phyloP scores from a whole-genome alignment of 2,113 vertebrate genomes.

The Herpetotheres cachinnans region DNA sequence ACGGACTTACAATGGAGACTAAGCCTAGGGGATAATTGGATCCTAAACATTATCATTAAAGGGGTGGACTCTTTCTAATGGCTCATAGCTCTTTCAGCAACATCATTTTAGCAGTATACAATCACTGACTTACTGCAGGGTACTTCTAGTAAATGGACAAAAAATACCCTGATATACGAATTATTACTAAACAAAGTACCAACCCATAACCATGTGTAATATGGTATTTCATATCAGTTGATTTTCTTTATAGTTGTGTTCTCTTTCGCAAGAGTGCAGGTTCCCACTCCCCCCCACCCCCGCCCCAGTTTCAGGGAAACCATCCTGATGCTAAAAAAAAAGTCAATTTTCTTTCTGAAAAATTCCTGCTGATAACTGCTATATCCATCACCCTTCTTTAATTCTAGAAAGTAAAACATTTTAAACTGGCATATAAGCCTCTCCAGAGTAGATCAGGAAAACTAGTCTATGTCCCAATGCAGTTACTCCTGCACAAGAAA shows the following conservation, averaged over 20 bases:
- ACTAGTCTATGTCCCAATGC: background rate
- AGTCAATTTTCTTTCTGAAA: background rate
- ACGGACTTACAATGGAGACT: background rate
- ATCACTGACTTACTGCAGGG: background rate
- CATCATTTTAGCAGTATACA: background rate
- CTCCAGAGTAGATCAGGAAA: background rate
- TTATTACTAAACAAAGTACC: background rate
- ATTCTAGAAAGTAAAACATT: background rate
- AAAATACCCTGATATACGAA: background rate
- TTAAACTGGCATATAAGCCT: background rate
- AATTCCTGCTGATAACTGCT: background rate
- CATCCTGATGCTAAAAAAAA: background rate
- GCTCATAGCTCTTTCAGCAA: background rate
- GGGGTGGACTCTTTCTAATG: background rate
- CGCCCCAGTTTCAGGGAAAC: background rate
- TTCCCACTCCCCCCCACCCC: fast-evolving
- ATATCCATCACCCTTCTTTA: background rate
- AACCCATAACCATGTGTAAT: background rate
- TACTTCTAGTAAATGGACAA: background rate
- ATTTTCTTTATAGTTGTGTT: background rate
- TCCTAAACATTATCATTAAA: background rate
- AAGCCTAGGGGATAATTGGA: background rate
- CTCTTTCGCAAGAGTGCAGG: background rate
- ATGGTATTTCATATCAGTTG: background rate
- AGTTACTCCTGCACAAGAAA: background rate